A percentile compares a stretch with the other conserved stretches of the same genome.
Evolutionary conservation across 2,113 vertebrate genomes (phyloP).

Genomic region (Microcebus griseorufus): DNA sequence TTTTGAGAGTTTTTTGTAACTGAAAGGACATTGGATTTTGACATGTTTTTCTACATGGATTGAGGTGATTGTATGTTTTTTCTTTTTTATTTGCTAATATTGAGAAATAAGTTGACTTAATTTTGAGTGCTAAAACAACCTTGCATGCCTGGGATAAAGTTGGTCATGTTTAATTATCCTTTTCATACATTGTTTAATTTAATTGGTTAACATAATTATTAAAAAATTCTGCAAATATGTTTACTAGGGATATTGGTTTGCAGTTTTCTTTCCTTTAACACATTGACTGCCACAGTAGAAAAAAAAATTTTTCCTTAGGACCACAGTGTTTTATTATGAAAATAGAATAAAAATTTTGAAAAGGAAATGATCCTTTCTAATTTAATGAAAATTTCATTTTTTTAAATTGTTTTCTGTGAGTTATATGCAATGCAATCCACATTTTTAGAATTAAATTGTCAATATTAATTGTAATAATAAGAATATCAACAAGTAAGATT

Average conservation of each 20-base stretch:
- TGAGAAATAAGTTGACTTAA: neutral
- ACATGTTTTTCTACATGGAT: neutral
- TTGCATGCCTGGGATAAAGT: neutral
- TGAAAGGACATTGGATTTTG: neutral
- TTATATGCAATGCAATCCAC: no score
- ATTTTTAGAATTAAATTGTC: no score
- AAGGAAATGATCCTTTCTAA: no score
- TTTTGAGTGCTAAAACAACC: neutral
- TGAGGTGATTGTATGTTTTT: neutral
- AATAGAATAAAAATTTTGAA: no score
- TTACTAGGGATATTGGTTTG: neutral
- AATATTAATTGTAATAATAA: no score
- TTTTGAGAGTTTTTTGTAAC: neutral
- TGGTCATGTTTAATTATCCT: neutral
- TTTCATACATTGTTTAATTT: neutral
- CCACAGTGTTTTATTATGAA: no score
- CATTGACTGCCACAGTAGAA: no score
- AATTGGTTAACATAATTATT: neutral
- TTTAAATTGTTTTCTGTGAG: no score
- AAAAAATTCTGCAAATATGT: neutral
- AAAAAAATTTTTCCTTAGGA: no score
- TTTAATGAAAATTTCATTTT: no score
- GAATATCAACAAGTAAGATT: no score
- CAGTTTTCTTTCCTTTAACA: neutral
- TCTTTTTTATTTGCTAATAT: neutral